Conservation (phyloP, 2,888 invertebrate species). For the Terebella lapidaria region DNA sequence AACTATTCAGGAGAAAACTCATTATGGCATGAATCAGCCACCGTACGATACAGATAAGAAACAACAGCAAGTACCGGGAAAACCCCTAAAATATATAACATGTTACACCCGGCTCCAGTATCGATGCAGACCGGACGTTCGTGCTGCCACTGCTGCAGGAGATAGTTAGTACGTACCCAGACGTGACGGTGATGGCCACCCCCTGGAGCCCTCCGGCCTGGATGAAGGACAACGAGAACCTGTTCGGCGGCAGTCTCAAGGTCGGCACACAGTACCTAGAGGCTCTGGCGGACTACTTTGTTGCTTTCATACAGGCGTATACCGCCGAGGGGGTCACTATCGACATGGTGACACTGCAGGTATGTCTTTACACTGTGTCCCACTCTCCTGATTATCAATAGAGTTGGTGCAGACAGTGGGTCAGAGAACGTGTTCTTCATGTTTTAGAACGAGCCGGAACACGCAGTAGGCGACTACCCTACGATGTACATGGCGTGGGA, state of each 20-base stretch:
- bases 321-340: conserved; percentile 17
- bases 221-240: conserved; percentile 18
- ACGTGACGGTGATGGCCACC: conserved; percentile 17
- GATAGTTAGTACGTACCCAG: conserved; percentile 13
- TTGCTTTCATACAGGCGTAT: conserved; percentile 21
- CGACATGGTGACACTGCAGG: conserved; percentile 20
- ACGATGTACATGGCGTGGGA: conserved; percentile 15
- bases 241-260: conserved; percentile 10
- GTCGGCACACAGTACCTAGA: conserved; percentile 4
- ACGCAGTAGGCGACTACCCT: conserved; percentile 18
- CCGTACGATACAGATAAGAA: too few species aligned
- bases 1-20: too few species aligned
- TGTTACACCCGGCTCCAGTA: too few species aligned
- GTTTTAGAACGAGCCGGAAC: conserved; percentile 24
- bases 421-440: too few species aligned
- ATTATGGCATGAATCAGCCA: too few species aligned
- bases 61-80: too few species aligned
- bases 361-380: too few species aligned
- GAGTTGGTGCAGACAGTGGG: too few species aligned
- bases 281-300: conserved; percentile 20
- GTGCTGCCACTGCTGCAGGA: conserved; percentile 18
- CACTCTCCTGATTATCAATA: too few species aligned
- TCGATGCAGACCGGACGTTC: conserved; percentile 18
- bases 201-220: conserved; percentile 25
- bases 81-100: too few species aligned